phyloP scores from a whole-genome alignment of 2,888 invertebrate genomes.

The Agonopterix arenella region DNA sequence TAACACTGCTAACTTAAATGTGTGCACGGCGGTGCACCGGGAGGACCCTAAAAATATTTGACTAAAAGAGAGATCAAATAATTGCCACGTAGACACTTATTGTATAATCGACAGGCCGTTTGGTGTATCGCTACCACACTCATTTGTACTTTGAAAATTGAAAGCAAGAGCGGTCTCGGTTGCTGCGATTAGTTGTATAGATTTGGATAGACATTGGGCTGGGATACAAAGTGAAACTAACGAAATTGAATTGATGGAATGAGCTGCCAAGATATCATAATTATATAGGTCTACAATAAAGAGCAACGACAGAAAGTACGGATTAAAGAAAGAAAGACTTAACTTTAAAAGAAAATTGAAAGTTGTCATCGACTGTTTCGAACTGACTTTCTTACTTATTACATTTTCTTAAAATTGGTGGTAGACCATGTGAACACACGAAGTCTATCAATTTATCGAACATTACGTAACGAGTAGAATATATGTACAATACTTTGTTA shows the following conservation, averaged over 20 bases:
- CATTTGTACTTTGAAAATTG: slow-evolving; percentile 64
- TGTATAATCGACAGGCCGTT: slow-evolving; percentile 46
- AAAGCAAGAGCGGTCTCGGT: slow-evolving; percentile 33
- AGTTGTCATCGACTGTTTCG: no score
- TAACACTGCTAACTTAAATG: slow-evolving; percentile 14
- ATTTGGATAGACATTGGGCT: no score
- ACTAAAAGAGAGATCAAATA: slow-evolving; percentile 86
- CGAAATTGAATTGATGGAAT: no score
- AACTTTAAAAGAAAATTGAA: no score
- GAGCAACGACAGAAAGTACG: no score
- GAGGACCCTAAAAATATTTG: slow-evolving; percentile 78
- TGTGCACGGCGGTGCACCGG: slow-evolving; percentile 19
- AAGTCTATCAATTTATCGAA: slow-evolving; percentile 32
- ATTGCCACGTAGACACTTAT: slow-evolving; percentile 78
- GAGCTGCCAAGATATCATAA: no score
- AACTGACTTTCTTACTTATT: background rate
- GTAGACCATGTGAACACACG: slow-evolving; percentile 46
- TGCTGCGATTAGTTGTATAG: background rate
- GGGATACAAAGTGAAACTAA: no score
- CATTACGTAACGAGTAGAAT: slow-evolving; percentile 18
- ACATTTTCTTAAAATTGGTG: background rate
- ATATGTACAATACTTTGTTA: slow-evolving; percentile 9
- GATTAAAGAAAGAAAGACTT: no score
- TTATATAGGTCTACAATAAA: no score
- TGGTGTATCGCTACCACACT: slow-evolving; percentile 36